A percentile compares a stretch with the other conserved stretches of the same genome.
Evolutionary conservation across 2,113 vertebrate genomes (phyloP).

Genomic region (Nerophis ophidion): DNA sequence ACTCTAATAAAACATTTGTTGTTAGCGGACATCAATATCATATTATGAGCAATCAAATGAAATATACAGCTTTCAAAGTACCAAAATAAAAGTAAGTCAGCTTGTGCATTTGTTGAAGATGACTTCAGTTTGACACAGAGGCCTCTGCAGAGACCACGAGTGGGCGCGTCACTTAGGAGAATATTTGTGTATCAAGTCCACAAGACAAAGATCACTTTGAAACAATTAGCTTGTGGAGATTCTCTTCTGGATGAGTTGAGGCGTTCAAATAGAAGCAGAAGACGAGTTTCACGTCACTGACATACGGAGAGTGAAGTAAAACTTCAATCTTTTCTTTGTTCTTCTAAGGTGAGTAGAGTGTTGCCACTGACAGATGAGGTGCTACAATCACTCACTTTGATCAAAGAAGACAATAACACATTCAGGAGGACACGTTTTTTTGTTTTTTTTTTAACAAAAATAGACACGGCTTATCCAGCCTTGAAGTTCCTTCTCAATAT

Average conservation of each 20-base stretch:
- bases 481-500: conserved; percentile 72
- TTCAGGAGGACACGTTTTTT: conserved; percentile 66
- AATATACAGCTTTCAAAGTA: conserved; percentile 23
- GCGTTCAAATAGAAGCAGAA: conserved; percentile 47
- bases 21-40: conserved; percentile 70
- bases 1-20: conserved; percentile 60
- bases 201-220: conserved; percentile 4
- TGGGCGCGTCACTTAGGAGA: conserved; percentile 17
- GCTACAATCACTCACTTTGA: conserved; percentile 66
- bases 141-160: conserved; percentile 10
- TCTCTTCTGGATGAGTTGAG: conserved; percentile 34
- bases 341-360: conserved; percentile 47
- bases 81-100: conserved; percentile 34
- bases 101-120: conserved; percentile 25
- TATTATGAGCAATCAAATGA: conserved; percentile 56
- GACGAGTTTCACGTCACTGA: conserved; percentile 56
- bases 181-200: conserved; percentile 7
- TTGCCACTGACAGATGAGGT: conserved; percentile 54
- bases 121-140: conserved; percentile 29
- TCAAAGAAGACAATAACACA: conserved; percentile 66
- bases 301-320: conserved; percentile 42
- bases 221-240: conserved; percentile 27
- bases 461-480: conserved; percentile 76
- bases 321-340: conserved; percentile 32
- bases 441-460: conserved; percentile 76